Conservation (phyloP, 2,113 vertebrate species). For the Heterocephalus glaber region DNA sequence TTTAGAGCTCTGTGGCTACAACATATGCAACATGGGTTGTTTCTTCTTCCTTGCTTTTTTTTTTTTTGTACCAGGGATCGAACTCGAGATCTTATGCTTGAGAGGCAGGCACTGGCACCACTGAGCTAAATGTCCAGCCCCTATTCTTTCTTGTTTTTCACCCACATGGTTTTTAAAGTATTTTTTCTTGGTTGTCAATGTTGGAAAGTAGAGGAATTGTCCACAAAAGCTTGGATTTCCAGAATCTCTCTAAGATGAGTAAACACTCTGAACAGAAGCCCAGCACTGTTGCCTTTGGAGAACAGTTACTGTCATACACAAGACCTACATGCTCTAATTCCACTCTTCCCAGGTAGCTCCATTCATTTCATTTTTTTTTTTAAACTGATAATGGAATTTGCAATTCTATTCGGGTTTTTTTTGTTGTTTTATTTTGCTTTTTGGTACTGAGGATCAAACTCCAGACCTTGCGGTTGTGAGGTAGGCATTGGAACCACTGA, state of each 20-base stretch:
- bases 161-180: not conserved
- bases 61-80: no score
- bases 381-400: not conserved
- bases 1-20: not conserved
- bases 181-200: not conserved
- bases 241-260: not conserved
- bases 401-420: not conserved
- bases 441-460: no score
- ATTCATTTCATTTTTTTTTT: not conserved
- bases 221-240: not conserved
- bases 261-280: not conserved
- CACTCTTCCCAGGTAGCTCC: not conserved
- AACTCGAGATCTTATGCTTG: no score
- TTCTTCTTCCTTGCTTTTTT: no score
- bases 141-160: no score
- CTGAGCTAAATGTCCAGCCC: no score
- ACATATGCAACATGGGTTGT: rapidly evolving
- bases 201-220: not conserved
- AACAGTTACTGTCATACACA: not conserved
- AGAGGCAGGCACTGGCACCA: no score
- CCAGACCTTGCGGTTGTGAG: no score
- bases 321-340: not conserved
- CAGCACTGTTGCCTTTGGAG: not conserved
- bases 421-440: no score
- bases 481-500: no score